Percentiles rank a stretch among this genome's conserved stretches.
phyloP scores from a whole-genome alignment of 2,888 invertebrate genomes.

The Periphyllus acericola region DNA sequence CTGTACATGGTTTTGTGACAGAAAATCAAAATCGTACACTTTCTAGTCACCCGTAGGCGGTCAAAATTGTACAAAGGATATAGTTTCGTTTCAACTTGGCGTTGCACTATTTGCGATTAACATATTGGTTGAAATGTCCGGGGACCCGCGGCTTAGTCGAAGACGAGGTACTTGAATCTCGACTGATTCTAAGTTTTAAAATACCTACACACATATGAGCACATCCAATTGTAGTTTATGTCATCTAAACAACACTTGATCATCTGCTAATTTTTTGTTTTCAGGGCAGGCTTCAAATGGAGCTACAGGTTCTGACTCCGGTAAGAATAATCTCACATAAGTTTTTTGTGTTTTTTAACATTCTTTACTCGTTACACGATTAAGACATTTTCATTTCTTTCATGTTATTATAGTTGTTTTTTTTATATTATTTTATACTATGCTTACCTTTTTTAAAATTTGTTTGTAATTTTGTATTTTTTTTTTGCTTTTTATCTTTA shows the following conservation, averaged over 20 bases:
- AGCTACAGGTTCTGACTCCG: slow-evolving; percentile 56
- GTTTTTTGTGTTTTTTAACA: not conserved
- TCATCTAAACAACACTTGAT: not conserved
- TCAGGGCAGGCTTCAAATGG: slow-evolving; percentile 57
- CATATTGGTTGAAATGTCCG: slow-evolving; percentile 13
- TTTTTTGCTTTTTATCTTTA: no score
- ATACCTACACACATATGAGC: not conserved
- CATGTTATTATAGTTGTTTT: no score
- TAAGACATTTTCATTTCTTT: no score
- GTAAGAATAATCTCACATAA: slow-evolving; percentile 29
- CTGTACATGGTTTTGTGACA: no score
- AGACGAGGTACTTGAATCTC: slow-evolving; percentile 47
- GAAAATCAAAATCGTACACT: no score
- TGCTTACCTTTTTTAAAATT: not conserved
- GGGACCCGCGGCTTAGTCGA: slow-evolving; percentile 26
- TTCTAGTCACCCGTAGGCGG: no score
- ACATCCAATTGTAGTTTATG: not conserved
- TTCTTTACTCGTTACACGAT: no score
- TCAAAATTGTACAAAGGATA: not conserved
- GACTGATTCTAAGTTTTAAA: not conserved
- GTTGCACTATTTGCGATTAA: not conserved
- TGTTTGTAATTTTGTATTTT: not conserved
- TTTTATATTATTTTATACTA: no score
- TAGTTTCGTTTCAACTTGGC: not conserved
- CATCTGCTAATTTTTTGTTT: slow-evolving; percentile 16